Evolutionary conservation across 1,140 invertebrate genomes (phyloP), one percentile per base, ranked within the genome.

Genomic region (Heliothis virescens): DNA sequence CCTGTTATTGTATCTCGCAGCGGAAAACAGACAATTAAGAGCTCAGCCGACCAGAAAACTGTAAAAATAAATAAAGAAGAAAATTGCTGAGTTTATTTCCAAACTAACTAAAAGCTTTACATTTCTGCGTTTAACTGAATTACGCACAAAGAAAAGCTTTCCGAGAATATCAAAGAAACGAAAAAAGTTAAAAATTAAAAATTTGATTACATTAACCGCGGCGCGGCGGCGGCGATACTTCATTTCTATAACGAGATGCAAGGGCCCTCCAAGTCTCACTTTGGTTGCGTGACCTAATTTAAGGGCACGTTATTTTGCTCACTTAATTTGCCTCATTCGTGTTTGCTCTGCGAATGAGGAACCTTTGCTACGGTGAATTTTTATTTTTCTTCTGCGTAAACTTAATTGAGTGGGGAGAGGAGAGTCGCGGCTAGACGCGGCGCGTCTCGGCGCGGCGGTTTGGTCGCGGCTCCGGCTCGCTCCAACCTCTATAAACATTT

Each of bases 291-390:
- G 91, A 90, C 91, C 92, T 90, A 92, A 92, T 93, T 93, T 89
- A 79, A 86, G 82, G 80, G 82, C 85, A 89, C 86, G 87, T 91
- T 91, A 88, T 93, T 94, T 90, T 88, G 86, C 84, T 92, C 93
- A 92, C 93, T 93, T 93, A 93, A 94, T 94, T 94, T 91, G 84
- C 85, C 87, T 90, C 83, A 91, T 92, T 91, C 90, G 84, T 91
- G 92, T 94, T 93, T 93, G 90, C 87, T 90, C 85, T 90, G 81
- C 80, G 88, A 90, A 90, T 90, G 90, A 87, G 85, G 87, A 85
- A 88, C 85, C 83, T 82, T 83, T 80, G 82, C 75, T 80, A 72
- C 69, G 83, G 83, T 60, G 83, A 86, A 84, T 89, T 93, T 91
- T 90, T 91, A 90, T 92, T 90, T 89, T 88, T 86, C 86, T 87